phyloP scores from a whole-genome alignment of 2,888 invertebrate genomes.

The Microctonus hyperodae region DNA sequence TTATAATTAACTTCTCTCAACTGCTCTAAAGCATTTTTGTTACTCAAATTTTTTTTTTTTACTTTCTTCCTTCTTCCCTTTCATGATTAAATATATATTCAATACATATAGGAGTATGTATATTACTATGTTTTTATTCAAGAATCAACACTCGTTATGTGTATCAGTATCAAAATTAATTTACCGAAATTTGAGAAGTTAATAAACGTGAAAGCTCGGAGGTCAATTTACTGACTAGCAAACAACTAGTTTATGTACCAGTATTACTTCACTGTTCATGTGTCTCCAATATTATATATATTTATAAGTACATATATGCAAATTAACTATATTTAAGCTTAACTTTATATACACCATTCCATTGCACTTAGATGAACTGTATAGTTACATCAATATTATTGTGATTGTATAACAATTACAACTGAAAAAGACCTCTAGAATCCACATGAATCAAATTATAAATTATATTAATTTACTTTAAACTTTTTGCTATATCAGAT shows the following conservation, averaged over 20 bases:
- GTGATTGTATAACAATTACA: neutral
- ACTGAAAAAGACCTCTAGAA: neutral
- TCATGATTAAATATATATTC: no score
- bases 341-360: no score
- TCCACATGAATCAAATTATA: neutral
- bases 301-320: neutral
- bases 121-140: no score
- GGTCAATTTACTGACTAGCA: slow-evolving; percentile 23
- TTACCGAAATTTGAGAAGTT: slow-evolving; percentile 25
- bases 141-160: no score
- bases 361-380: neutral
- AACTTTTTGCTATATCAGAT: neutral
- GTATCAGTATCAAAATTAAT: slow-evolving; percentile 21
- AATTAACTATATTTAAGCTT: no score
- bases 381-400: neutral
- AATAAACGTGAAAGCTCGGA: slow-evolving; percentile 5
- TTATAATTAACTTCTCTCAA: no score
- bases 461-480: neutral
- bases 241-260: slow-evolving; percentile 24
- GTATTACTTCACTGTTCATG: slow-evolving; percentile 8
- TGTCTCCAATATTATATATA: neutral
- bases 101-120: no score
- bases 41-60: no score
- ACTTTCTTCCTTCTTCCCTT: no score
- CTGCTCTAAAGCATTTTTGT: no score